Conservation (phyloP, 2,113 vertebrate genomes). For the Anolis sagrei region DNA sequence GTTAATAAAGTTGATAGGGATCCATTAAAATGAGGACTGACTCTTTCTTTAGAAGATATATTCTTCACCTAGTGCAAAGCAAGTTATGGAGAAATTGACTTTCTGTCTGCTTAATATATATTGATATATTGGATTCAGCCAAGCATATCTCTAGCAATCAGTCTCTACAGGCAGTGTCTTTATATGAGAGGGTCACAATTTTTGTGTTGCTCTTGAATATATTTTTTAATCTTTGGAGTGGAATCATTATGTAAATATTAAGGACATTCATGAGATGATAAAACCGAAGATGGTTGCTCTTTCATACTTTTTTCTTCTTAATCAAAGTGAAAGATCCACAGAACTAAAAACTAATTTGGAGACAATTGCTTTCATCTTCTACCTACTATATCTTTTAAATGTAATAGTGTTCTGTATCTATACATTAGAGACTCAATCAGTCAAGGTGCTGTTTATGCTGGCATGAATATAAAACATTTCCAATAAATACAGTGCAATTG, state of each 20-base stretch:
- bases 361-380: constrained; percentile 11
- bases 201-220: constrained; percentile 69
- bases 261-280: constrained; percentile 53
- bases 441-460: constrained; percentile 25
- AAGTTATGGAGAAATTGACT: constrained; percentile 72
- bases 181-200: constrained; percentile 67
- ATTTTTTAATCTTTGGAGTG: constrained; percentile 56
- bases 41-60: constrained; percentile 38
- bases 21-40: constrained; percentile 45
- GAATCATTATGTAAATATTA: constrained; percentile 66
- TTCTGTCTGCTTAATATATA: constrained; percentile 79
- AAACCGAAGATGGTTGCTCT: constrained; percentile 25
- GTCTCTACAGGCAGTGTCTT: constrained; percentile 69
- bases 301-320: constrained; percentile 38
- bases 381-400: constrained; percentile 14
- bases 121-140: constrained; percentile 73
- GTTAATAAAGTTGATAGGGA: constrained; percentile 40
- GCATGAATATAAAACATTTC: constrained; percentile 36
- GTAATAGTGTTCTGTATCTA: constrained; percentile 15
- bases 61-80: constrained; percentile 56
- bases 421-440: constrained; percentile 7
- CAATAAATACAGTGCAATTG: constrained; percentile 37
- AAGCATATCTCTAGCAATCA: constrained; percentile 65
- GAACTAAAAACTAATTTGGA: constrained; percentile 21
- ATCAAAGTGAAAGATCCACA: constrained; percentile 16